Evolutionary conservation across 2,888 invertebrate species (phyloP).

Genomic region (Xanthia togata): DNA sequence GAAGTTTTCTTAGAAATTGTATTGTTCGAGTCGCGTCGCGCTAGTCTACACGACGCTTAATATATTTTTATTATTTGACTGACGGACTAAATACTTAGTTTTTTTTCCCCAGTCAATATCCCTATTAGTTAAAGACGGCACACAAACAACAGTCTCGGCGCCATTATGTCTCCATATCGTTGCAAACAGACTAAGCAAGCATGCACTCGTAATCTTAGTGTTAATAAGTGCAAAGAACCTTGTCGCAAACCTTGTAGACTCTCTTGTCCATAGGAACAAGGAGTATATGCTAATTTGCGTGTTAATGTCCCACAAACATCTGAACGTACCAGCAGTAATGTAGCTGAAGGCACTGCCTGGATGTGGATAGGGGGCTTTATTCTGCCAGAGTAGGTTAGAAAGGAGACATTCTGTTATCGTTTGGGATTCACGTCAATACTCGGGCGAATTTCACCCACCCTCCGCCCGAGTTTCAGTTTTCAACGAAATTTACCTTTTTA

Average conservation of each 20-base stretch:
- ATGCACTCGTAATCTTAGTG: conserved; percentile 30
- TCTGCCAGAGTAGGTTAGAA: conserved; percentile 1
- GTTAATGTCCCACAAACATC: conserved; percentile 83
- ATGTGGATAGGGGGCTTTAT: conserved; percentile 75
- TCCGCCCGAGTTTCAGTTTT: conserved; percentile 23
- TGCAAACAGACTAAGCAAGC: conserved; percentile 8
- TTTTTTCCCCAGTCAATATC: too few species aligned
- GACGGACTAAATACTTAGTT: too few species aligned
- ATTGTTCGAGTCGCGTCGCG: too few species aligned
- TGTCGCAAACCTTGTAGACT: conserved; percentile 77
- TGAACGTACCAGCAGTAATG: conserved; percentile 81
- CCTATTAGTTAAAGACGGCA: neutral
- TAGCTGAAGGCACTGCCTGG: conserved; percentile 83
- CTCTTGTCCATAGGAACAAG: conserved; percentile 68
- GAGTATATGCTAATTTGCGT: conserved; percentile 77
- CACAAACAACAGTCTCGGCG: neutral
- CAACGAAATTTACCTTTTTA: conserved; percentile 18
- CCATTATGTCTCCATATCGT: conserved; percentile 12
- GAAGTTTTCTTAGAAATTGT: too few species aligned
- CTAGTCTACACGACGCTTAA: too few species aligned
- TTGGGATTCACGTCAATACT: conserved; percentile 38
- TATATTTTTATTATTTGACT: too few species aligned
- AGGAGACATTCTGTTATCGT: conserved; percentile 25
- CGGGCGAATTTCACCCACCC: conserved; percentile 16
- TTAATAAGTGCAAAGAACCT: conserved; percentile 44